These are phyloP conservation scores for Vireo altiloquus DNA, from an alignment of 2,113 vertebrate genomes.

Conservation along the genomic window DNA sequence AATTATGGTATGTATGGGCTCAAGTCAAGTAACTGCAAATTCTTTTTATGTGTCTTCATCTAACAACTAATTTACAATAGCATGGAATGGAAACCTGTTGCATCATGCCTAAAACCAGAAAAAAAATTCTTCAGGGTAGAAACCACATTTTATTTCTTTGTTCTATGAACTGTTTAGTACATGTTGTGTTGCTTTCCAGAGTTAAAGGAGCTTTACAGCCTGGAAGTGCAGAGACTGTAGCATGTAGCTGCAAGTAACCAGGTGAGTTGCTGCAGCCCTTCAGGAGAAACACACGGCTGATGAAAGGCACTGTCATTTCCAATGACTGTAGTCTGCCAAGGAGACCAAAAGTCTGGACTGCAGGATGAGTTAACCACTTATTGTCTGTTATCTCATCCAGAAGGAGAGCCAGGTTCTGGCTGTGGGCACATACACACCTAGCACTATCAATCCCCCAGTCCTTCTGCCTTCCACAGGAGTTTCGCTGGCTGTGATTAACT, in stretches of 20 bases:
- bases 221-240: background rate
- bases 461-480: background rate
- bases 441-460: background rate
- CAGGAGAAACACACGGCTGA: background rate
- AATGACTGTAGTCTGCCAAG: background rate
- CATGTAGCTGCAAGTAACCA: slow-evolving; percentile 30
- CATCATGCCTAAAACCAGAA: slow-evolving; percentile 23
- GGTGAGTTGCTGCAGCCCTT: slow-evolving; percentile 9
- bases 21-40: background rate
- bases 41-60: background rate
- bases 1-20: background rate
- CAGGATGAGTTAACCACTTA: background rate
- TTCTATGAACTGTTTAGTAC: background rate
- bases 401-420: background rate
- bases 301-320: background rate
- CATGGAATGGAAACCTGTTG: slow-evolving; percentile 2
- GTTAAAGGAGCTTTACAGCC: background rate
- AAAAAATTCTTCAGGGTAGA: background rate
- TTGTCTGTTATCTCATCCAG: background rate
- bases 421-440: background rate
- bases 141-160: background rate
- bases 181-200: background rate
- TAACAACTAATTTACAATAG: background rate
- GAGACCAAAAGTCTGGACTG: background rate
- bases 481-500: background rate